Base-by-base conservation (phyloP, 53 echinoderm and acorn worm species). In the Temnopleurus reevesii region DNA sequence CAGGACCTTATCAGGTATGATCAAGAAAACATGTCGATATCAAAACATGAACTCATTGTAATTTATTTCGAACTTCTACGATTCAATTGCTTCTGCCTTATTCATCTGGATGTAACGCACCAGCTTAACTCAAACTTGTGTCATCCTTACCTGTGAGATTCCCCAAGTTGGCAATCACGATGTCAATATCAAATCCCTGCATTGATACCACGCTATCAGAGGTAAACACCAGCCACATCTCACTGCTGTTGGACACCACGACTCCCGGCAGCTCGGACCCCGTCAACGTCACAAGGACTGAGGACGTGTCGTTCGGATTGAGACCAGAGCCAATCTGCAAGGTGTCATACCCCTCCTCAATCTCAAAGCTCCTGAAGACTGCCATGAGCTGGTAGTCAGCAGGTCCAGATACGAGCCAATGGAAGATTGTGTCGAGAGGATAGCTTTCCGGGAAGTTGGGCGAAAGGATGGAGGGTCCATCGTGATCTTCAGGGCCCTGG, bases 321-420 rank as follows among this genome's bases (percentile, higher is more conserved):
- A 53, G 86, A n/a, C 87, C 91, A 1, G 38, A 76, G 19, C 91
- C 87, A 4, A 87, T 80, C 31, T 47, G n/a, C 28, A 15, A 91
- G 19, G 23, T 41, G 45, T 92, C 92, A 21, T 77, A 82, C 2
- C 64, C 34, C 43, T 46, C 29, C 19, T 90, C 92, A 0, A 92
- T 82, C 9, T 84, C 56, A 26, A 90, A 92, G 44, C 46, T 55
- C 4, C 54, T 46, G 45, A 92, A 92, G 10, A 45, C 45, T 41
- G 76, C 76, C 45, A 44, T 61, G 61, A 31, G 29, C 3, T 61
- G 61, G 24, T 61, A 31, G 61, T 61, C 31, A 13, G 77, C n/a
- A 18, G 77, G 77, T 41, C 45, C 44, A 35, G 34, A 35, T n/a
- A 83, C 56, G 19, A 56, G 53, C 83, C 35, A 55, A 4, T 35